Percentiles rank a stretch among this genome's conserved stretches.
Evolutionary conservation across 2,888 invertebrate species (phyloP).

Genomic region (Acanthosepion esculentum): DNA sequence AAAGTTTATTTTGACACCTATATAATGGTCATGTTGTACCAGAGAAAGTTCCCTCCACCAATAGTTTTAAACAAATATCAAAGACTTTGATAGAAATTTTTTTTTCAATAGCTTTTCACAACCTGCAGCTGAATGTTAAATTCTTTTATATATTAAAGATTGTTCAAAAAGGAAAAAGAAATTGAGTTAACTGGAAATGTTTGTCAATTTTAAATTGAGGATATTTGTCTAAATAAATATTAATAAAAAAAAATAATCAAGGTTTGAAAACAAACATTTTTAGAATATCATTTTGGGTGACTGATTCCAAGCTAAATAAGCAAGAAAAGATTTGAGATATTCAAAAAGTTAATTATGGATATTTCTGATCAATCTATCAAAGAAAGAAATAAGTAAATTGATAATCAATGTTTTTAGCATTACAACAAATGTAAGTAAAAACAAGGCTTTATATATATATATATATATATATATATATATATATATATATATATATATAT

Average conservation of each 20-base stretch:
- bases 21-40: not conserved
- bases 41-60: not conserved
- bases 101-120: not conserved
- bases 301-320: not conserved
- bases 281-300: not conserved
- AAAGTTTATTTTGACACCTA: not conserved
- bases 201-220: not conserved
- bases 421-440: not conserved
- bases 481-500: too few species aligned
- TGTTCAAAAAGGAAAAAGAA: not conserved
- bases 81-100: not conserved
- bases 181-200: not conserved
- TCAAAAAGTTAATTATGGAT: not conserved
- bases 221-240: slow-evolving; percentile 33
- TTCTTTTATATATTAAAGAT: too few species aligned
- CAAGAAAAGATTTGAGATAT: not conserved
- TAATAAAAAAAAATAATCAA: not conserved
- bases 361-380: not conserved
- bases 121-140: not conserved
- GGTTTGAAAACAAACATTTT: not conserved
- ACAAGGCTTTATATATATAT: too few species aligned
- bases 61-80: not conserved
- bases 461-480: too few species aligned
- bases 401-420: not conserved
- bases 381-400: not conserved